Evolutionary conservation across 2,888 invertebrate genomes (phyloP).

Genomic region (Muschampia plurimacula): DNA sequence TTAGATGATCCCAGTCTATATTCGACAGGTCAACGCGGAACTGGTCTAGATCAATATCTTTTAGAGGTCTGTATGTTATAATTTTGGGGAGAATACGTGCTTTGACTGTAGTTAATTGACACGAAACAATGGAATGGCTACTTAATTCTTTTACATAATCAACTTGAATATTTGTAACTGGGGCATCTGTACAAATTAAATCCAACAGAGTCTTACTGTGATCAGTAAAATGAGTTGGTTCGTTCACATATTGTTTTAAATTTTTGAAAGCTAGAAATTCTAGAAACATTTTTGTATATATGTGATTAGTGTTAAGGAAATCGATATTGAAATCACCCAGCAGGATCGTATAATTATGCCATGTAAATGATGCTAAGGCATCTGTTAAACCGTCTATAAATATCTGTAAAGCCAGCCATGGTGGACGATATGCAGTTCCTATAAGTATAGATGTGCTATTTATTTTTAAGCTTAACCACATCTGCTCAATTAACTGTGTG

Average conservation of each 20-base stretch:
- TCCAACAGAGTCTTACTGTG: constrained; percentile 43
- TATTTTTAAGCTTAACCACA: neutral
- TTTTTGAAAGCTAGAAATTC: neutral
- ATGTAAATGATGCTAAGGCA: neutral
- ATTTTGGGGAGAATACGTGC: neutral
- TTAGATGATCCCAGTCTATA: neutral
- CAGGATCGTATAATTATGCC: neutral
- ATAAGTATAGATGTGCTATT: neutral
- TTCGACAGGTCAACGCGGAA: neutral
- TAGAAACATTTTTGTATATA: neutral
- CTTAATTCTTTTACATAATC: neutral
- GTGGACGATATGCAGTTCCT: neutral
- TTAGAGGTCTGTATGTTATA: constrained; percentile 5
- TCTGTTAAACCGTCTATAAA: neutral
- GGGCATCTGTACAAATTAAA: constrained; percentile 39
- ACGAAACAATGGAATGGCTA: neutral
- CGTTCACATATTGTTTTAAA: constrained; percentile 31
- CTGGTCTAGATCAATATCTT: neutral
- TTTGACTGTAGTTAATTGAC: neutral
- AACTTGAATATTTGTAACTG: constrained; percentile 20
- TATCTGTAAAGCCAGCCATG: neutral
- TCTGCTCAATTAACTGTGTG: neutral
- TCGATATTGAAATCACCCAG: neutral
- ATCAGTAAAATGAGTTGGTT: neutral
- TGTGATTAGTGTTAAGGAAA: neutral